Evolutionary conservation across 2,113 vertebrate genomes (phyloP).

Genomic region (Psilopsiagon aurifrons): DNA sequence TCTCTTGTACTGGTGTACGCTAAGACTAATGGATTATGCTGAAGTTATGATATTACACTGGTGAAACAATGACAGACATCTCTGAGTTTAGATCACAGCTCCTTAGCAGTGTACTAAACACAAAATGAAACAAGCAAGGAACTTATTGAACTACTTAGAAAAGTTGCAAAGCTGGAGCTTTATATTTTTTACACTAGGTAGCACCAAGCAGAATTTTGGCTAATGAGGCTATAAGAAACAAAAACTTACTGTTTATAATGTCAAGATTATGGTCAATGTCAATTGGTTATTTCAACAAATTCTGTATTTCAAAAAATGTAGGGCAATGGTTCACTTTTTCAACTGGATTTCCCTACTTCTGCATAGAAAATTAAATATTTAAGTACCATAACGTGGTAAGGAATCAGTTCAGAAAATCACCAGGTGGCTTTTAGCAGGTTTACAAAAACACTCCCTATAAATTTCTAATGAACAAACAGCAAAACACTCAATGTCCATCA

Average conservation of each 20-base stretch:
- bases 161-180: not conserved
- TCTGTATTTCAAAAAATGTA: not conserved
- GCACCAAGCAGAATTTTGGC: not conserved
- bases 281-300: not conserved
- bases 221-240: not conserved
- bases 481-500: not conserved
- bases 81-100: not conserved
- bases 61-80: accelerated
- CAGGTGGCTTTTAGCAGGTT: not conserved
- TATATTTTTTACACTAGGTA: not conserved
- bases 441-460: not conserved
- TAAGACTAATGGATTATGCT: not conserved
- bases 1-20: not conserved
- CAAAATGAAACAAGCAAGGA: not conserved
- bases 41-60: accelerated
- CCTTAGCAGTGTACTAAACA: accelerated
- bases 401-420: not conserved
- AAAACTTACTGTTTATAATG: not conserved
- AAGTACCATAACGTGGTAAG: not conserved
- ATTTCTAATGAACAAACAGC: not conserved
- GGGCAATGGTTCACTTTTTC: not conserved
- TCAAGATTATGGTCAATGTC: not conserved
- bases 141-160: not conserved
- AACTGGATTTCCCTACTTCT: not conserved
- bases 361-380: not conserved